Conservation (phyloP, 2,113 vertebrate species). For the Sclerurus mexicanus region DNA sequence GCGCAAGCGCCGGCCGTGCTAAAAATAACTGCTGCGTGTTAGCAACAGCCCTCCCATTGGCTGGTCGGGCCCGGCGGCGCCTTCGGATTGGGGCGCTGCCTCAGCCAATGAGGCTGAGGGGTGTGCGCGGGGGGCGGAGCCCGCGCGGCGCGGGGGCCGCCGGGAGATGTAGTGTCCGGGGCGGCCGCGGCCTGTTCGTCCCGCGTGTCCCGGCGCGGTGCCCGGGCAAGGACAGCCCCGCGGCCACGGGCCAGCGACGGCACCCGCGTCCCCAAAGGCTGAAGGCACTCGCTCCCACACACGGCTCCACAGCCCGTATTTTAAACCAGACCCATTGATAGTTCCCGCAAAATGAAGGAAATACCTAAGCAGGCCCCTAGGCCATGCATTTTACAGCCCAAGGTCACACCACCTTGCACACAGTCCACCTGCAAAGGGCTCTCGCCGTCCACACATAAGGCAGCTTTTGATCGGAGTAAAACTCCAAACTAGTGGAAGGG, state of each 20-base stretch:
- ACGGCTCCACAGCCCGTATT: neutral
- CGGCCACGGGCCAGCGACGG: neutral
- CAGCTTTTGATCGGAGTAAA: neutral
- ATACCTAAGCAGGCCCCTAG: neutral
- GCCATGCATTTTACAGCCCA: too few species aligned
- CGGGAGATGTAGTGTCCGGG: conserved; percentile 78
- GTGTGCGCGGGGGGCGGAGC: neutral
- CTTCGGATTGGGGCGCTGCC: conserved; percentile 63
- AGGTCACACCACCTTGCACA: neutral
- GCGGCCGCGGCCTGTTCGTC: fast-evolving
- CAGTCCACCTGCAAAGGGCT: neutral
- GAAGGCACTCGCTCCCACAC: neutral
- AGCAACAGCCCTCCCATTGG: conserved; percentile 93
- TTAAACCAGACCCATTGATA: neutral
- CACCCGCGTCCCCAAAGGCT: neutral
- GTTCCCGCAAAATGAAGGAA: neutral
- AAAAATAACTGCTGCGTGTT: conserved; percentile 88
- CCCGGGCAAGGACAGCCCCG: too few species aligned
- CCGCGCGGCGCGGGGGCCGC: neutral
- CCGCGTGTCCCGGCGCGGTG: too few species aligned
- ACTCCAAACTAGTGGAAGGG: neutral
- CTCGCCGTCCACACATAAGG: fast-evolving
- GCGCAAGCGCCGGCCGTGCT: conserved; percentile 62
- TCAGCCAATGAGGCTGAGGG: conserved; percentile 53
- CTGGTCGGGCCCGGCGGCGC: neutral